Evolutionary conservation across 2,797 vertebrate species (phyloP), one percentile per base, ranked within the genome.

Genomic region (Mus caroli): DNA sequence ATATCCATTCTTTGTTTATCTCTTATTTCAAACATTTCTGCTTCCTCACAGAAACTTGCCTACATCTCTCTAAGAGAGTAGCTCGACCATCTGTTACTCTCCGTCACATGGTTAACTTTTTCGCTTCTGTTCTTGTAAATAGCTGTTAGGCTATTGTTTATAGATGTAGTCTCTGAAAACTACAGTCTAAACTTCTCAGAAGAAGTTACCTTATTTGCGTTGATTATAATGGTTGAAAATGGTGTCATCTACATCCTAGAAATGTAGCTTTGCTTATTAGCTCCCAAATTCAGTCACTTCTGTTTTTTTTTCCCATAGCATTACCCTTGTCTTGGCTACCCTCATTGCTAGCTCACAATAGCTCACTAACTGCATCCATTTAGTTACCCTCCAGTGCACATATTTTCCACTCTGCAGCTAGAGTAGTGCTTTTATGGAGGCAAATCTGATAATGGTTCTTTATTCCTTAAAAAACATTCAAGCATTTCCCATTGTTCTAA

Each of bases 381-480:
- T 92, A 79, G 83, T 94, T 94, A 67, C 58, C 12, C 58, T 88
- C n/a, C 26, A 73, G 28, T 95, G n/a, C 34, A 85, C 19, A 2
- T 71, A 84, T 90, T 87, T 89, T 91, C 67, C 40, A 14, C 40
- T 50, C 78, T 84, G 37, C 19, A 91, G 60, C 73, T 85, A 90
- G 62, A 86, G 52, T 86, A 7, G 15, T 62, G 34, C 82, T 97
- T 96, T 95, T 78, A 94, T 40, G 93, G 78, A 88, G 75, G 31
- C 46, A 90, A 92, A 92, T 95, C 54, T 26, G 69, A 79, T 90
- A 90, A 85, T 83, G 31, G 40, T 80, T 93, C 67, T 94, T 94
- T 76, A 64, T 22, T 94, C 46, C 62, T 92, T 82, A 94, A 95
- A 94, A 88, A 54, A 94, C 43, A 87, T 52, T 76, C 20, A 77